phyloP scores from a whole-genome alignment of 1,140 invertebrate species.

The Drosophila saltans region DNA sequence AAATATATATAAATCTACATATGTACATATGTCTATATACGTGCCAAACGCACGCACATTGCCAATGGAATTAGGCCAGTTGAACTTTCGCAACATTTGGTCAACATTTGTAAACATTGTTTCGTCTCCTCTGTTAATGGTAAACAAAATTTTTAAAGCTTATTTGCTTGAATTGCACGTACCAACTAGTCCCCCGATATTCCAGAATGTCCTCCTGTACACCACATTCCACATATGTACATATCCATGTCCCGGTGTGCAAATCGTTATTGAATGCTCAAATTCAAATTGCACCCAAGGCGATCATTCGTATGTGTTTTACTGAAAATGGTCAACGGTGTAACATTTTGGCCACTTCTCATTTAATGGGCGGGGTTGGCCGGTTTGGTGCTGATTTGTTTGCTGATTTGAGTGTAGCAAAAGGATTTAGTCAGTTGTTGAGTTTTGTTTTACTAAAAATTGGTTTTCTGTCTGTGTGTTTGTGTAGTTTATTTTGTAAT shows the following conservation, averaged over 20 bases:
- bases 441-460: slow-evolving; percentile 21
- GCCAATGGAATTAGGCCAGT: slow-evolving; percentile 18
- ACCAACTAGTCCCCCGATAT: neutral
- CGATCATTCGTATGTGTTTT: slow-evolving; percentile 59
- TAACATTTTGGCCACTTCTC: slow-evolving; percentile 29
- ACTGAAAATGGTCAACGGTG: slow-evolving; percentile 54
- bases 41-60: slow-evolving; percentile 51
- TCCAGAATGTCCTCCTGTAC: neutral
- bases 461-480: neutral
- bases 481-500: neutral
- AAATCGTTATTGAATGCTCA: slow-evolving; percentile 78
- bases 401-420: slow-evolving; percentile 46
- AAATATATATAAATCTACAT: slow-evolving; percentile 16
- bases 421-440: slow-evolving; percentile 35
- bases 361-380: slow-evolving; percentile 23
- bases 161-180: slow-evolving; percentile 52
- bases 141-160: slow-evolving; percentile 69
- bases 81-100: slow-evolving; percentile 39
- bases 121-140: slow-evolving; percentile 45
- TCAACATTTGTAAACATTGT: slow-evolving; percentile 57
- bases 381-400: slow-evolving; percentile 57
- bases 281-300: slow-evolving; percentile 74
- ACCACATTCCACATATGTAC: slow-evolving; percentile 20
- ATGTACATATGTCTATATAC: slow-evolving; percentile 48
- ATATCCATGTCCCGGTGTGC: slow-evolving; percentile 48